phyloP scores from a whole-genome alignment of 2,888 invertebrate species.

The Ferdinandea cuprea region DNA sequence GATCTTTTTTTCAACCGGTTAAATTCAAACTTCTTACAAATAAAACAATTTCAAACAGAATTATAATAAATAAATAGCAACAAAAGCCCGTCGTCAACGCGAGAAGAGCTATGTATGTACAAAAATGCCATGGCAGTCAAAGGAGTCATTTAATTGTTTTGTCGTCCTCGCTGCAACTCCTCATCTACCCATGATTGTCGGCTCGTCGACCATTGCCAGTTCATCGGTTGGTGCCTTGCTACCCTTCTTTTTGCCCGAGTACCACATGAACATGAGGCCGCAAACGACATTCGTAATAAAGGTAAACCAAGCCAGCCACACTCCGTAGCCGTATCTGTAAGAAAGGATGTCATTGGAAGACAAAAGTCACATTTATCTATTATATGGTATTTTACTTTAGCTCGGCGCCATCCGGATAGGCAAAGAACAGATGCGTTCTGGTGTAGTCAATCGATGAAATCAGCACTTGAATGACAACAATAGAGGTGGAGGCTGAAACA shows the following conservation, averaged over 20 bases:
- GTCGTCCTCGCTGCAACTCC: slow-evolving; percentile 6
- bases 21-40: slow-evolving; percentile 28
- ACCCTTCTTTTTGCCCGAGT: slow-evolving; percentile 93
- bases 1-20: too few relatives aligned
- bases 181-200: slow-evolving; percentile 89
- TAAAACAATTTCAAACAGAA: slow-evolving; percentile 30
- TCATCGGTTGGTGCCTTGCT: slow-evolving; percentile 92
- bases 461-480: slow-evolving; percentile 92
- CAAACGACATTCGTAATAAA: slow-evolving; percentile 88
- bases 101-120: slow-evolving; percentile 54
- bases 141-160: background rate
- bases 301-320: slow-evolving; percentile 90
- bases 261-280: slow-evolving; percentile 90
- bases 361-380: background rate
- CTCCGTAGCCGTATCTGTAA: slow-evolving; percentile 88
- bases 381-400: slow-evolving; percentile 84
- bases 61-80: slow-evolving; percentile 41
- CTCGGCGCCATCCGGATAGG: slow-evolving; percentile 87
- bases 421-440: slow-evolving; percentile 86
- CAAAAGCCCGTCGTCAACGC: slow-evolving; percentile 19
- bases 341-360: background rate
- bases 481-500: slow-evolving; percentile 91
- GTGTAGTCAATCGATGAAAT: slow-evolving; percentile 90
- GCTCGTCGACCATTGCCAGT: slow-evolving; percentile 92
- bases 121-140: slow-evolving; percentile 68